Evolutionary conservation across 2,888 invertebrate genomes (phyloP).

Genomic region (Steinernema scapterisci): DNA sequence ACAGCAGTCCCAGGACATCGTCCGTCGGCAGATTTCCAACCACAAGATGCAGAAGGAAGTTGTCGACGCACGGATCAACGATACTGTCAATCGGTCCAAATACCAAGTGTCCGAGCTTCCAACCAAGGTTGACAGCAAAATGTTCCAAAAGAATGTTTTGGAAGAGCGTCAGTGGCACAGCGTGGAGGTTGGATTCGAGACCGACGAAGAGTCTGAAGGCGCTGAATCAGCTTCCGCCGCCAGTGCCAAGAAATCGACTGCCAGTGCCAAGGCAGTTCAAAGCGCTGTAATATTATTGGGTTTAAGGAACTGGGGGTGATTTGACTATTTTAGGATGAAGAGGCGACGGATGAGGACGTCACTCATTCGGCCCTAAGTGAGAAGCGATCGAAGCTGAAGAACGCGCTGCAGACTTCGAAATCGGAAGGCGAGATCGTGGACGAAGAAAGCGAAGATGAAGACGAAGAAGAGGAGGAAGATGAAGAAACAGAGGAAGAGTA

Average conservation of each 20-base stretch:
- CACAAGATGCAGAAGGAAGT: constrained; percentile 37
- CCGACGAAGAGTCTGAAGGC: constrained; percentile 51
- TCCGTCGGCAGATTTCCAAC: constrained; percentile 37
- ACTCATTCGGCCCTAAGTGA: constrained; percentile 5
- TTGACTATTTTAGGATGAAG: background rate
- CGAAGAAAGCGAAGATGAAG: constrained; percentile 39
- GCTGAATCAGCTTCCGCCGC: background rate
- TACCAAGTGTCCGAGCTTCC: constrained; percentile 44
- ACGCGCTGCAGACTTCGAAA: background rate
- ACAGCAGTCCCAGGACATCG: constrained; percentile 44
- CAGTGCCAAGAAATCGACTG: background rate
- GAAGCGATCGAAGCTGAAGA: background rate
- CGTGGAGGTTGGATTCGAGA: constrained; percentile 62
- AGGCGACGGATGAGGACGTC: constrained; percentile 10
- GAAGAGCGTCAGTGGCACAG: constrained; percentile 58
- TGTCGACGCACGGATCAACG: constrained; percentile 29
- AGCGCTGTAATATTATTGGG: background rate
- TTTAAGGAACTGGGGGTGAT: background rate
- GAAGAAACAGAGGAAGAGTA: constrained; percentile 54
- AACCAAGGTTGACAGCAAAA: constrained; percentile 43
- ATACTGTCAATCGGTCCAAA: constrained; percentile 2
- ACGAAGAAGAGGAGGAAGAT: constrained; percentile 56
- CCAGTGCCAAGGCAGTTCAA: background rate
- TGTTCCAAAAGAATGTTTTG: constrained; percentile 26
- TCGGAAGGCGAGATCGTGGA: constrained; percentile 21